phyloP scores from a whole-genome alignment of 2,888 invertebrate genomes.

The Hemicrepidius hirtus region DNA sequence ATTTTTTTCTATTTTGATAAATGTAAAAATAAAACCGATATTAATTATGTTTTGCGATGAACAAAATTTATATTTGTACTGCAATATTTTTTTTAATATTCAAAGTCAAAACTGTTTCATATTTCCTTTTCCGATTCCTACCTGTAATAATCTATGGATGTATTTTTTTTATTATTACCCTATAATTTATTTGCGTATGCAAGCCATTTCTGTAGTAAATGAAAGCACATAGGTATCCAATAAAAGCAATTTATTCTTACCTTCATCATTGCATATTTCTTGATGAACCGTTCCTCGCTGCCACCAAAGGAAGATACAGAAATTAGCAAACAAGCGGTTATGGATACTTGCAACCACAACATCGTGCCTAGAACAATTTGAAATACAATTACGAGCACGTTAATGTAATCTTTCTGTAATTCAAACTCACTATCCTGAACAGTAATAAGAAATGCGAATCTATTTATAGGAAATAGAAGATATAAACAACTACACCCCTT shows the following conservation, averaged over 20 bases:
- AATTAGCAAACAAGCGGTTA: constrained; percentile 33
- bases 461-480: background rate
- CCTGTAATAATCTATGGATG: background rate
- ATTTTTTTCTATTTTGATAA: too few species aligned
- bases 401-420: background rate
- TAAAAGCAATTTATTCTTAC: constrained; percentile 67
- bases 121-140: too few species aligned
- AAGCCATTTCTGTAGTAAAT: constrained; percentile 23
- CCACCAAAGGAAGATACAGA: constrained; percentile 70
- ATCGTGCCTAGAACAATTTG: constrained; percentile 30
- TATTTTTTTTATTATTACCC: background rate
- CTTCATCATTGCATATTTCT: constrained; percentile 84
- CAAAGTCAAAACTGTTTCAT: too few species aligned
- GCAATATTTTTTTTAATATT: too few species aligned
- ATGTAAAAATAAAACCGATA: too few species aligned
- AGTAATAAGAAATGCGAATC: background rate
- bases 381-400: background rate
- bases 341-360: constrained; percentile 34
- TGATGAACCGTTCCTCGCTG: constrained; percentile 80
- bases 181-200: constrained; percentile 27
- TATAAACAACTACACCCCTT: constrained; percentile 1
- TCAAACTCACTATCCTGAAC: background rate
- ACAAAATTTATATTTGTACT: too few species aligned
- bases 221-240: background rate
- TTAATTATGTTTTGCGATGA: too few species aligned